These are phyloP conservation scores for Podarcis raffonei DNA, from an alignment of 2,113 vertebrate genomes.

Conservation along the genomic window DNA sequence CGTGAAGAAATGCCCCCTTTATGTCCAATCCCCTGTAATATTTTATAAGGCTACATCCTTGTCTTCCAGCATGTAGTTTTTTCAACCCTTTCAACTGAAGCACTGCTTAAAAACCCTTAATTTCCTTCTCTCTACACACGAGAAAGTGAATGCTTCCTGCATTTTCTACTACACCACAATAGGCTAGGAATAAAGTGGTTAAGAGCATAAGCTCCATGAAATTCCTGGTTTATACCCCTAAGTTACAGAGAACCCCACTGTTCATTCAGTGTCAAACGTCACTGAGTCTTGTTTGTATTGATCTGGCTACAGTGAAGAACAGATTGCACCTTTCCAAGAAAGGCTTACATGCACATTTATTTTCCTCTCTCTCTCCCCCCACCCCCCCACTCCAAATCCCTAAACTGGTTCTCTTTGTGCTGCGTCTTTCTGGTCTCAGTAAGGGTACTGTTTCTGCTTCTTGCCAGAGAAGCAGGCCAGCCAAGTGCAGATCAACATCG, in stretches of 20 bases:
- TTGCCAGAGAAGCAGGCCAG: slow-evolving; percentile 96
- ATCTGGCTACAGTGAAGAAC: slow-evolving; percentile 18
- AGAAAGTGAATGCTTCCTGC: slow-evolving; percentile 22
- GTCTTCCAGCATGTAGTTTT: background rate
- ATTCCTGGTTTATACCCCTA: background rate
- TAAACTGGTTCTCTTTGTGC: fast-evolving
- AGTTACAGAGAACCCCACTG: background rate
- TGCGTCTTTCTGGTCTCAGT: slow-evolving; percentile 68
- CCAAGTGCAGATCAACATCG: slow-evolving; percentile 95
- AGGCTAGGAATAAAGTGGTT: background rate
- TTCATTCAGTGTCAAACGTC: background rate
- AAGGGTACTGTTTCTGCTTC: slow-evolving; percentile 97
- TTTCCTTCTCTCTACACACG: slow-evolving; percentile 29
- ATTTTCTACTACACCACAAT: background rate
- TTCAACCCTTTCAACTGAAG: slow-evolving; percentile 41
- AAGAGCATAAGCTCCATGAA: background rate
- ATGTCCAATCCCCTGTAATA: background rate
- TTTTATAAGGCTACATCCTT: background rate
- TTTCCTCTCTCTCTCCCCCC: background rate
- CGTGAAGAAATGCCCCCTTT: background rate
- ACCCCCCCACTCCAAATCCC: background rate
- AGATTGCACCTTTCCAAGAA: slow-evolving; percentile 52
- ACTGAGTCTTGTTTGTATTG: background rate
- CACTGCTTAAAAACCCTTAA: slow-evolving; percentile 39
- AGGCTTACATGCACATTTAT: background rate